Evolutionary conservation across 2,113 vertebrate genomes (phyloP).

Genomic region (Tretioscincus oriximinensis): DNA sequence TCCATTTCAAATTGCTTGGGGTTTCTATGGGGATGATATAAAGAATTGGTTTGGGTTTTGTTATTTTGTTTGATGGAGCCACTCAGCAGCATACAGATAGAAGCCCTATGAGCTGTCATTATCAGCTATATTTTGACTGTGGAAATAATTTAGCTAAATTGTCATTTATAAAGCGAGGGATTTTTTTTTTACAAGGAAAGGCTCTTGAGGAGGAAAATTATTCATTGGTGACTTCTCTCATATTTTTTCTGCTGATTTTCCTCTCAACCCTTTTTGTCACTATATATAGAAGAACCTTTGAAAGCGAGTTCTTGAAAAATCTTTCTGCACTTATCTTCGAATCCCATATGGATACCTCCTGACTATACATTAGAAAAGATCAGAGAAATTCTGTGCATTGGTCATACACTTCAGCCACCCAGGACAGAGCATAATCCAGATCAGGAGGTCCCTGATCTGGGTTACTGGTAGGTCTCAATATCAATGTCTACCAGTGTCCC

Average conservation of each 20-base stretch:
- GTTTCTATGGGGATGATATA: constrained; percentile 33
- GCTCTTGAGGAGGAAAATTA: not conserved
- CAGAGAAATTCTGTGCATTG: too few relatives aligned
- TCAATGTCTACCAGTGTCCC: too few relatives aligned
- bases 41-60: constrained; percentile 45
- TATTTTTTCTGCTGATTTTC: not conserved
- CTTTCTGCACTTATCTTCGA: too few relatives aligned
- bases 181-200: not conserved
- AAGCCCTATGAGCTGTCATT: not conserved
- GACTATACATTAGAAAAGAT: too few relatives aligned
- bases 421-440: too few relatives aligned
- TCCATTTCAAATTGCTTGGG: constrained; percentile 41
- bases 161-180: not conserved
- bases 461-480: too few relatives aligned
- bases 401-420: too few relatives aligned
- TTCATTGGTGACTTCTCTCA: not conserved
- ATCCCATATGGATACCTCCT: too few relatives aligned
- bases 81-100: constrained; percentile 42
- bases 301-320: constrained; percentile 15
- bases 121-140: not conserved
- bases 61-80: constrained; percentile 27
- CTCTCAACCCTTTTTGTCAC: not conserved
- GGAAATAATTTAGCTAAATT: not conserved
- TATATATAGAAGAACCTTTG: not conserved
- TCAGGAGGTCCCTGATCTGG: too few relatives aligned